Conservation (phyloP, 2,797 vertebrate species). For the Cynopterus sphinx region DNA sequence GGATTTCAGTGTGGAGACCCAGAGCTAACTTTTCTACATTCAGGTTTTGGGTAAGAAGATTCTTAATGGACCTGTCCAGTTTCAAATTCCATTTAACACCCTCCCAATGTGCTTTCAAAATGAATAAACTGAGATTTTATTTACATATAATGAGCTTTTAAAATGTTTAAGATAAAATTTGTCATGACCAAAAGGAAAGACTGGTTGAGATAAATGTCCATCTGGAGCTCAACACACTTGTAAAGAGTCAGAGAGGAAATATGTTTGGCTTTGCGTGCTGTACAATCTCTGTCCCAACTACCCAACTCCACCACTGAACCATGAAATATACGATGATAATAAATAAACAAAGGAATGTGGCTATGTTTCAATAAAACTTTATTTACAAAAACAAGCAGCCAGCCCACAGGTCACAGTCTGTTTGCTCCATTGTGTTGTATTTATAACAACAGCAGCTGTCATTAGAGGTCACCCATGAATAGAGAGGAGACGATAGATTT, state of each 20-base stretch:
- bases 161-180: slow-evolving; percentile 40
- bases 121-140: slow-evolving; percentile 3
- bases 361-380: slow-evolving; percentile 45
- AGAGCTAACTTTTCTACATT: background rate
- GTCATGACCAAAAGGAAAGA: slow-evolving; percentile 12
- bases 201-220: background rate
- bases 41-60: background rate
- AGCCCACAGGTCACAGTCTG: background rate
- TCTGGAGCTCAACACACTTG: background rate
- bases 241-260: background rate
- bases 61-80: background rate
- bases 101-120: background rate
- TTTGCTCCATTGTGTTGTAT: background rate
- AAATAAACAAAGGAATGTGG: background rate
- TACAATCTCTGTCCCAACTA: background rate
- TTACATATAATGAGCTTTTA: slow-evolving; percentile 2
- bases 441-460: background rate
- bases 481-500: background rate
- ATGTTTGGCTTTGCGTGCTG: background rate
- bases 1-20: background rate
- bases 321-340: background rate
- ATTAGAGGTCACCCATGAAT: background rate
- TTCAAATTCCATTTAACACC: slow-evolving; percentile 16
- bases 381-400: slow-evolving; percentile 8
- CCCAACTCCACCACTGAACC: background rate